Evolutionary conservation across 92 coral and sea anemone species (phyloP).

Genomic region (Meandrina meandrites): DNA sequence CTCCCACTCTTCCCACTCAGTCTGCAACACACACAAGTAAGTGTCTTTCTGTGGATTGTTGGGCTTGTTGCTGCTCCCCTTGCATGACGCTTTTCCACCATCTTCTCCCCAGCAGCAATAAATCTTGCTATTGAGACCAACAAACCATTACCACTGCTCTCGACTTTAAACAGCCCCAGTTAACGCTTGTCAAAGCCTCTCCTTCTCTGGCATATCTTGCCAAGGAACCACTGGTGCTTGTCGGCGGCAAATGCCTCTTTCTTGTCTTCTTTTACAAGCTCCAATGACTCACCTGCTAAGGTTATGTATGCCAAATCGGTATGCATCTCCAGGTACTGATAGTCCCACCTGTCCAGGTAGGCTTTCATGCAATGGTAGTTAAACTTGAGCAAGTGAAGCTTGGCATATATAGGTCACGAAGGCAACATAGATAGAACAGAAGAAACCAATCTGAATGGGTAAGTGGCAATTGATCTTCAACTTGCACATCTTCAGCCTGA

Average conservation of each 20-base stretch:
- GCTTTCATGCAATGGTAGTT: background rate
- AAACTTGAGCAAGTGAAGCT: background rate
- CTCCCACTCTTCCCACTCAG: too few relatives aligned
- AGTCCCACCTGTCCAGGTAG: background rate
- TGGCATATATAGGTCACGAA: too few relatives aligned
- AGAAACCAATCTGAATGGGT: background rate
- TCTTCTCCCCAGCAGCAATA: constrained; percentile 20
- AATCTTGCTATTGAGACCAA: background rate
- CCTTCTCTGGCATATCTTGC: constrained; percentile 8
- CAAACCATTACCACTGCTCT: constrained; percentile 10
- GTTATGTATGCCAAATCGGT: background rate
- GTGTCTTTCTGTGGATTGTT: background rate
- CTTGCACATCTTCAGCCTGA: background rate
- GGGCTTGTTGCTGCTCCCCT: background rate
- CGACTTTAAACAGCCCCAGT: constrained; percentile 12
- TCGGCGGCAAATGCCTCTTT: too few relatives aligned
- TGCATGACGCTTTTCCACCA: background rate
- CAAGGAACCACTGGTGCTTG: background rate
- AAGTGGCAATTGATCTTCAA: background rate
- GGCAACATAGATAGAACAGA: too few relatives aligned
- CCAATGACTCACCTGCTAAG: background rate
- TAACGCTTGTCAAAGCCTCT: background rate
- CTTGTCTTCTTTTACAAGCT: background rate
- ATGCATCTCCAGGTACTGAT: constrained; percentile 1
- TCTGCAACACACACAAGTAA: background rate